These are phyloP conservation scores for Nephrotoma appendiculata DNA, from an alignment of 2,888 invertebrate genomes.

Conservation along the genomic window DNA sequence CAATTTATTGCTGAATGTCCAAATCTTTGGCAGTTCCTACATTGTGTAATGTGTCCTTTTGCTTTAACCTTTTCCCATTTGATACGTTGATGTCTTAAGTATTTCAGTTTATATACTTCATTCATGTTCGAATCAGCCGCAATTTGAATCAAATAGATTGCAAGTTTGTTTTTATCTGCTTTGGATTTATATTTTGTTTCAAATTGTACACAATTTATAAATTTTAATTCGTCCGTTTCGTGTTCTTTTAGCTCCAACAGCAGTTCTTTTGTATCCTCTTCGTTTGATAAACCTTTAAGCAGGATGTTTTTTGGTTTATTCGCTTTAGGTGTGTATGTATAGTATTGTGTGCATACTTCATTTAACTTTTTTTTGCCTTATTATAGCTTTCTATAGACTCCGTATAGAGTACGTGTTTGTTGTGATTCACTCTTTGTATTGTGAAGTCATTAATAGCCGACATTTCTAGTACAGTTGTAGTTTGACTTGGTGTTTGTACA, in stretches of 20 bases:
- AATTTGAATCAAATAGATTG: neutral
- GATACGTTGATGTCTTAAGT: too few species aligned
- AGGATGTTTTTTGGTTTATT: neutral
- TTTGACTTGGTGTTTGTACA: neutral
- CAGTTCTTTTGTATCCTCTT: neutral
- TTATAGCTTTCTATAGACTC: too few species aligned
- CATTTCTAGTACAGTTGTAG: neutral
- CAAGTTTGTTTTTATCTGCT: neutral
- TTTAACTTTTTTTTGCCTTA: neutral
- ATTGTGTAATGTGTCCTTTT: neutral
- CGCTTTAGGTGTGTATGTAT: neutral
- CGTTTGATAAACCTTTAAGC: neutral
- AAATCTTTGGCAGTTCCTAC: neutral
- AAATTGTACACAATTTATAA: neutral
- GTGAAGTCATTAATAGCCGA: neutral
- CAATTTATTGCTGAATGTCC: neutral
- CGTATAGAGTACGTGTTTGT: neutral
- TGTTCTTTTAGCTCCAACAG: neutral
- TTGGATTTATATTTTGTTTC: neutral
- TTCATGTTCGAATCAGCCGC: too few species aligned
- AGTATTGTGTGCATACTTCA: neutral
- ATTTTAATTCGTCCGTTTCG: too few species aligned
- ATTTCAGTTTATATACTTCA: too few species aligned
- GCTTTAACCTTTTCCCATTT: too few species aligned
- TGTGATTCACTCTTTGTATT: neutral